Conservation (phyloP, 2,888 invertebrate species). For the Adelognathus sp. region DNA sequence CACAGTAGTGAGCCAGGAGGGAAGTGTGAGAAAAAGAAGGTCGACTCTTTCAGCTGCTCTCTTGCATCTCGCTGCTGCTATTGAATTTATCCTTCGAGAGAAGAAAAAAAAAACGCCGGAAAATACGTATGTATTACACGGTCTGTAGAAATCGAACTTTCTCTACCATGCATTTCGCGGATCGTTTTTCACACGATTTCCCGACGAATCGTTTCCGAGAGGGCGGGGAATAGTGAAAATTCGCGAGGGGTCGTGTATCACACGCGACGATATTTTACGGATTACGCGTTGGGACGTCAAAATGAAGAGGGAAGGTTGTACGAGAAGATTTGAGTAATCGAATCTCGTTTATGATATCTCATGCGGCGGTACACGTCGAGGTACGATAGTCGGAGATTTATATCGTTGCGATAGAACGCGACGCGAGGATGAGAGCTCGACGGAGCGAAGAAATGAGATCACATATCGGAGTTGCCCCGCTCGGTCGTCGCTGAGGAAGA, state of each 20-base stretch:
- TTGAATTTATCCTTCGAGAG: conserved; percentile 22
- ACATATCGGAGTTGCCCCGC: no score
- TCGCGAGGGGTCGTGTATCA: neutral
- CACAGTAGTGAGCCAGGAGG: neutral
- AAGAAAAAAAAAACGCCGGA: neutral
- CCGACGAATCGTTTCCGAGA: neutral
- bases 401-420: neutral
- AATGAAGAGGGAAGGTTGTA: neutral
- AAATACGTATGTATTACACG: neutral
- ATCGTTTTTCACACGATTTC: neutral
- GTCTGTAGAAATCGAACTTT: neutral
- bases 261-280: neutral
- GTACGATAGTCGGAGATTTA: neutral
- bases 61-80: neutral
- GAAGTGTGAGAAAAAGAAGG: conserved; percentile 27
- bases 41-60: conserved; percentile 7
- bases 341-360: neutral
- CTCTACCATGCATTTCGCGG: neutral
- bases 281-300: neutral
- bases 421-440: neutral
- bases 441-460: no score
- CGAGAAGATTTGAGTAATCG: neutral
- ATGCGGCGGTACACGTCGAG: neutral
- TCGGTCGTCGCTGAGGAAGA: no score
- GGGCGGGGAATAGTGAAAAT: neutral